Evolutionary conservation across 2,797 vertebrate species (phyloP).

Genomic region (Darevskia mixta): DNA sequence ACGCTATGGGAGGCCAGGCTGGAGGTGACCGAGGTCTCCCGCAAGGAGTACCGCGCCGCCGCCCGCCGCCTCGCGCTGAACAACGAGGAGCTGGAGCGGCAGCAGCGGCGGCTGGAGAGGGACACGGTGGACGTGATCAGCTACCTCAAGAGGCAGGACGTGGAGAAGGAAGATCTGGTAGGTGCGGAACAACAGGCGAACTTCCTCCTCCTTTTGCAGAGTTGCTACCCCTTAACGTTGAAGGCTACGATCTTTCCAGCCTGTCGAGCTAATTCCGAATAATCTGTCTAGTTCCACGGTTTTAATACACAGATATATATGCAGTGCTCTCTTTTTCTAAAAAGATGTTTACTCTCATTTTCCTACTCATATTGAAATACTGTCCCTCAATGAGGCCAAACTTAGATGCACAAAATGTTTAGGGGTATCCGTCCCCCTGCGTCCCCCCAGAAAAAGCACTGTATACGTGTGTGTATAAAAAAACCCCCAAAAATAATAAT

Average conservation of each 20-base stretch:
- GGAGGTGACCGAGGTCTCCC: conserved; percentile 80
- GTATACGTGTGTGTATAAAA: too few species aligned
- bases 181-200: not conserved
- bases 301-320: not conserved
- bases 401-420: too few species aligned
- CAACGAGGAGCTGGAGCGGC: conserved; percentile 82
- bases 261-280: not conserved
- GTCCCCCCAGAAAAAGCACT: too few species aligned
- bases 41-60: conserved; percentile 79
- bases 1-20: conserved; percentile 88
- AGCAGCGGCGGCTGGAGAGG: conserved; percentile 81
- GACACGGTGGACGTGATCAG: conserved; percentile 80
- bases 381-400: too few species aligned
- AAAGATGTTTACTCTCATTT: too few species aligned
- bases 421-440: too few species aligned
- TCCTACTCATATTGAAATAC: too few species aligned
- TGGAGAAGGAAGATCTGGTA: conserved; percentile 84
- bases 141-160: conserved; percentile 78
- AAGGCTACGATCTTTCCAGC: not conserved
- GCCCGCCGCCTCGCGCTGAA: conserved; percentile 77
- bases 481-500: not conserved
- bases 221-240: not conserved
- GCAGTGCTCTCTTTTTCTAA: too few species aligned
- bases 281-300: not conserved
- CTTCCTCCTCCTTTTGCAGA: not conserved